A percentile compares a stretch with the other conserved stretches of the same genome.
phyloP scores from a whole-genome alignment of 2,113 vertebrate species.

The Pantherophis guttatus region DNA sequence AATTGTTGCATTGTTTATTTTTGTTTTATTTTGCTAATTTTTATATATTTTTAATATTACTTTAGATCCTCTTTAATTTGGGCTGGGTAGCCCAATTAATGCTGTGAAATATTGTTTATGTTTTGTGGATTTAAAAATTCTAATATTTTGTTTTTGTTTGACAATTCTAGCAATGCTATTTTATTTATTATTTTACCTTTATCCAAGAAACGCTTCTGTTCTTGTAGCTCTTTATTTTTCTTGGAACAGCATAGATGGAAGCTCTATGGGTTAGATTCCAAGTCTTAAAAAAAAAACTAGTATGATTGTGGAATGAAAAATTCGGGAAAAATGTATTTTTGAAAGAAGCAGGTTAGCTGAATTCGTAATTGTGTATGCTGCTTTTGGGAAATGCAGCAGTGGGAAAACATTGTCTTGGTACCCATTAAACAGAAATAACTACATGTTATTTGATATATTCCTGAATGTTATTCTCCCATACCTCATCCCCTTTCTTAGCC shows the following conservation, averaged over 20 bases:
- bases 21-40: conserved; percentile 72
- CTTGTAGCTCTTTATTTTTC: conserved; percentile 5
- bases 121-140: conserved; percentile 42
- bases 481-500: neutral
- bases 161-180: conserved; percentile 63
- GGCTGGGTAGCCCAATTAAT: conserved; percentile 69
- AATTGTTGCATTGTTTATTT: conserved; percentile 63
- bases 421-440: neutral
- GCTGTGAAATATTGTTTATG: conserved; percentile 78
- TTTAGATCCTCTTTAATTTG: conserved; percentile 53
- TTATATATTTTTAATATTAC: conserved; percentile 62
- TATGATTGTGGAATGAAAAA: conserved; percentile 61
- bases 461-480: neutral
- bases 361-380: conserved; percentile 51
- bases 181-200: conserved; percentile 74
- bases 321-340: conserved; percentile 53
- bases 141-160: conserved; percentile 69
- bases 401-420: neutral
- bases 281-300: conserved; percentile 41
- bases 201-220: neutral
- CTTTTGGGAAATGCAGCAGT: neutral
- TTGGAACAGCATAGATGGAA: neutral
- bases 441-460: neutral
- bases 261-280: neutral
- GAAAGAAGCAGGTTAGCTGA: conserved; percentile 55